These are phyloP conservation scores for Charanyca ferruginea DNA, from an alignment of 2,888 invertebrate genomes.

Conservation along the genomic window DNA sequence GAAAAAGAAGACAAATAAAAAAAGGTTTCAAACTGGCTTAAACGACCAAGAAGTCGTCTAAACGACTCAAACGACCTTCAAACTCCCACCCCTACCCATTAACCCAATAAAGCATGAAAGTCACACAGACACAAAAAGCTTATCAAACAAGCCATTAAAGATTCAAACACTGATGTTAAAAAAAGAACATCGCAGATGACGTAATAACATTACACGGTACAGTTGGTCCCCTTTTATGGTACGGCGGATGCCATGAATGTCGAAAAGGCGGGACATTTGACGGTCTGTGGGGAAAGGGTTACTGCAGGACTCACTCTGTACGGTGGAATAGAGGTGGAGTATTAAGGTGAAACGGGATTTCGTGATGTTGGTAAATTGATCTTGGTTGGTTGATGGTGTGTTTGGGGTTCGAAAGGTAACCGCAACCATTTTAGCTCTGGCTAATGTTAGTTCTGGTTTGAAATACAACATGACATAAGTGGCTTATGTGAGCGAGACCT, in stretches of 20 bases:
- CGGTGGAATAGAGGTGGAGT: slow-evolving; percentile 17
- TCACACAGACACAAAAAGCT: slow-evolving; percentile 26
- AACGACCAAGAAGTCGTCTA: slow-evolving; percentile 32
- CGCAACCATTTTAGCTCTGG: too few species aligned
- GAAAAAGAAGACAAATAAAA: slow-evolving; percentile 38
- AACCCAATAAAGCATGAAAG: slow-evolving; percentile 32
- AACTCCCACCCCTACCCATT: slow-evolving; percentile 30
- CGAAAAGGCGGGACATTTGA: slow-evolving; percentile 48
- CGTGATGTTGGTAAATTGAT: slow-evolving; percentile 21
- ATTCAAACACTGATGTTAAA: slow-evolving; percentile 56
- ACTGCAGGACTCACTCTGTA: slow-evolving; percentile 12
- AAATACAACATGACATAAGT: too few species aligned
- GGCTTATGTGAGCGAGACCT: too few species aligned
- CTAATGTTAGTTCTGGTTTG: too few species aligned
- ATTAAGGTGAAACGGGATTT: slow-evolving; percentile 28
- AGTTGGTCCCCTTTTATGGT: slow-evolving; percentile 62
- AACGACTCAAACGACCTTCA: slow-evolving; percentile 35
- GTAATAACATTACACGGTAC: slow-evolving; percentile 63
- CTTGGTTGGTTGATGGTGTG: background rate
- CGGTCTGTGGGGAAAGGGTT: slow-evolving; percentile 36
- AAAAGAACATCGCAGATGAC: slow-evolving; percentile 51
- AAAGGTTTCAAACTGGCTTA: slow-evolving; percentile 27
- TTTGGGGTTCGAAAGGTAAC: too few species aligned
- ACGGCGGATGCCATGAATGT: slow-evolving; percentile 52
- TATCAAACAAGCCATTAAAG: slow-evolving; percentile 51